Base-by-base conservation (phyloP, 2,888 invertebrate species). In the Drosophila atripex region DNA sequence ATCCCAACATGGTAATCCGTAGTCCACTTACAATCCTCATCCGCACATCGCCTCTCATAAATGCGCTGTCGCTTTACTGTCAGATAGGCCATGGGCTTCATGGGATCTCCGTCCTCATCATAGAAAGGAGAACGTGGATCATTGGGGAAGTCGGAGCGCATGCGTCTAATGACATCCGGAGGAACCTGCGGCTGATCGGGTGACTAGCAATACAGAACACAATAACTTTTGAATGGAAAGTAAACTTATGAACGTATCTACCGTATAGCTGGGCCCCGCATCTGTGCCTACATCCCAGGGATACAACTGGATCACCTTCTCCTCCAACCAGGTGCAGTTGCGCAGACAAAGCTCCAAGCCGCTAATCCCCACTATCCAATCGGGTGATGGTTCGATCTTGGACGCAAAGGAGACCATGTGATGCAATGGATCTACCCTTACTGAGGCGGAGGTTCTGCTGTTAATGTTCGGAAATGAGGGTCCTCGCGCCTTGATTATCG, bases 271-370 rank as follows among this genome's bases (percentile, higher is more conserved):
- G 35, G 97, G 93, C 0, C 99, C 99, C 80, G 95, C 96, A 90
- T 98, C 98, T 0, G 98, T 98, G 0, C 99, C 99, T 18, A 97
- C 96, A 90, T 99, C 99, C 94, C 97, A 98, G 0, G 99, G 99
- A 90, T 96, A 98, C 57, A 99, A 93, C 82, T 98, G 96, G 56
- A 99, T 93, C 0, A 94, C 94, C 86, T 96, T 94, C 32, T 95
- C 94, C 63, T 94, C 95, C 0, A 95, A 93, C 99, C 99, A 99
- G 0, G 97, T 95, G 89, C 99, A 98, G 91, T 99, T 98, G 7
- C 93, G 90, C 69, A 96, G 93, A 89, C 99, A 99, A 6, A 99
- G 93, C 89, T 99, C 98, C 78, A 99, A 91, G 2, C 96, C 96
- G 1, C 97, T 96, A 0, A 99, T 95, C 1, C 99, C 99, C 1